A percentile compares a stretch with the other conserved stretches of the same genome.
These are phyloP conservation scores for Zoanthus solanderi DNA, from an alignment of 92 coral and sea anemone species.

Conservation along the genomic window DNA sequence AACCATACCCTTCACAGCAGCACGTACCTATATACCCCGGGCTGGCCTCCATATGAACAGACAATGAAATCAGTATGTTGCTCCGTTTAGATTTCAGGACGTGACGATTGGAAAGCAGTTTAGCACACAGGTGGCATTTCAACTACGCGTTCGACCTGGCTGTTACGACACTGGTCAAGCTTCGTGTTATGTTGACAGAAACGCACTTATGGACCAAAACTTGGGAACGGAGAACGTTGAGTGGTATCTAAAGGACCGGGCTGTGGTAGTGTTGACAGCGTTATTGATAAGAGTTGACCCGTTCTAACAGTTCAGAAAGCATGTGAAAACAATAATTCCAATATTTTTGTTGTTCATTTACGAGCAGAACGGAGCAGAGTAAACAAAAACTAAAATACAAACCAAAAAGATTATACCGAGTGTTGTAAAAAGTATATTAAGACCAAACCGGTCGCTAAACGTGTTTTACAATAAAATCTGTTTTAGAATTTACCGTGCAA, in stretches of 20 bases:
- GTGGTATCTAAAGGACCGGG: conserved; percentile 81
- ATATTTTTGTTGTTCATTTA: neutral
- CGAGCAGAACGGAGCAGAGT: neutral
- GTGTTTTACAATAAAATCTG: neutral
- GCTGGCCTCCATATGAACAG: too few relatives aligned
- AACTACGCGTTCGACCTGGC: conserved; percentile 90
- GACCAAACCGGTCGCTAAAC: conserved; percentile 5
- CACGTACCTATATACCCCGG: too few relatives aligned
- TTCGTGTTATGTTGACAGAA: conserved; percentile 71
- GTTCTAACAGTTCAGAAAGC: neutral
- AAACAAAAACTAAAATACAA: neutral
- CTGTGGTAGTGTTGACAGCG: conserved; percentile 73
- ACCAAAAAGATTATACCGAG: neutral
- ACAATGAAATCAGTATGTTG: neutral
- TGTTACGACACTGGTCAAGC: conserved; percentile 81
- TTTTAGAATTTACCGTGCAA: neutral
- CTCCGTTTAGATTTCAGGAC: conserved; percentile 77
- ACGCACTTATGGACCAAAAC: conserved; percentile 81
- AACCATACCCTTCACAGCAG: too few relatives aligned
- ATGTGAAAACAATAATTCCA: neutral
- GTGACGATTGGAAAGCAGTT: conserved; percentile 82
- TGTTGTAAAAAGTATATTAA: neutral
- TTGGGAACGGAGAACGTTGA: conserved; percentile 87
- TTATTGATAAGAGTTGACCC: conserved; percentile 81
- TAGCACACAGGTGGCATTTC: conserved; percentile 90